These are phyloP conservation scores for Calcarius lapponicus DNA, from an alignment of 2,797 vertebrate genomes.

Conservation along the genomic window DNA sequence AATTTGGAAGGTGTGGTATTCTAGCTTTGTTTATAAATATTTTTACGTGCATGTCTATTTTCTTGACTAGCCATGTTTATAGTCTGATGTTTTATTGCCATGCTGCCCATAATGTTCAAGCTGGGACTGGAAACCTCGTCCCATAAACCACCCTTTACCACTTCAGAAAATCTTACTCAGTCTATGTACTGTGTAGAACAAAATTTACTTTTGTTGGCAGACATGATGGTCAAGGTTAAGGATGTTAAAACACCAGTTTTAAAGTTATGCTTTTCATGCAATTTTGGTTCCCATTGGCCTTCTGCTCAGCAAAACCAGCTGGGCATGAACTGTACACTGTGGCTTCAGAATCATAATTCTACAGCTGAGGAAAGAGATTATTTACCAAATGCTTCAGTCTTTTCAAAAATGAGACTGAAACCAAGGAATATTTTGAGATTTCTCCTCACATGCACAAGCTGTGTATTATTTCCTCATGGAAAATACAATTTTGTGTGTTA, in stretches of 20 bases:
- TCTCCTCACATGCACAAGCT: neutral
- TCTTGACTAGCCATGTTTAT: neutral
- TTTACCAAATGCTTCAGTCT: neutral
- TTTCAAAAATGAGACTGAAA: neutral
- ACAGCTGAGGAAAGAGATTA: neutral
- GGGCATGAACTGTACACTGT: neutral
- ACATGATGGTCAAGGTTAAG: neutral
- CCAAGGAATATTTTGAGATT: neutral
- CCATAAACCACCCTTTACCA: neutral
- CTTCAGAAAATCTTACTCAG: neutral
- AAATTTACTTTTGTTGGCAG: neutral
- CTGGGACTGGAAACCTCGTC: neutral
- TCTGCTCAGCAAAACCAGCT: neutral
- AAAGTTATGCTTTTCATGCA: neutral
- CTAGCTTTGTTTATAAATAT: neutral
- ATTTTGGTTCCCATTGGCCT: neutral
- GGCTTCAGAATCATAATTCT: neutral
- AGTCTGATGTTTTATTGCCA: neutral
- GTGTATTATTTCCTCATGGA: neutral
- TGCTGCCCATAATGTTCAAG: neutral
- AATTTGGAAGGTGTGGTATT: neutral
- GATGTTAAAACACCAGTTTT: neutral
- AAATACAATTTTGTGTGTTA: neutral
- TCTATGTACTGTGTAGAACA: neutral
- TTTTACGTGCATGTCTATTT: neutral